A percentile compares a stretch with the other conserved stretches of the same genome.
These are phyloP conservation scores for Diplodus puntazzo DNA, from an alignment of 2,797 vertebrate genomes.

Conservation along the genomic window DNA sequence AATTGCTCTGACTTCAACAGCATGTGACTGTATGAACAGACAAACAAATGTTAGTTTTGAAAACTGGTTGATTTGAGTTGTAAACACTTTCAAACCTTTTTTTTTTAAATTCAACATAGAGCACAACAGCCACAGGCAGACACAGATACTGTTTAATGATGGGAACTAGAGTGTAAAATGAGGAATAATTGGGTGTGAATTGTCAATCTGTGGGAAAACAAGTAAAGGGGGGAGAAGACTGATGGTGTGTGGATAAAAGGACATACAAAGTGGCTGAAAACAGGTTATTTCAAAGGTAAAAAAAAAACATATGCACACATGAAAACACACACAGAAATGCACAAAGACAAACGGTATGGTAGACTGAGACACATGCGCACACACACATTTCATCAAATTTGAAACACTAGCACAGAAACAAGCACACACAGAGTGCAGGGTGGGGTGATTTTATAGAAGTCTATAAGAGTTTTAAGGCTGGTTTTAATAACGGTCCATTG, in stretches of 20 bases:
- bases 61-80: background rate
- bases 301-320: background rate
- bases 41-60: too few relatives aligned
- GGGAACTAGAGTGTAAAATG: background rate
- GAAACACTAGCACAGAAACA: constrained; percentile 6
- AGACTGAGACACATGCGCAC: background rate
- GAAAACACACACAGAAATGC: background rate
- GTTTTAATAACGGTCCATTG: constrained; percentile 65
- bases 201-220: background rate
- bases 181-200: background rate
- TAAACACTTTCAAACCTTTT: background rate
- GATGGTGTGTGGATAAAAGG: background rate
- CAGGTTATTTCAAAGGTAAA: background rate
- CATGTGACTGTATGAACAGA: background rate
- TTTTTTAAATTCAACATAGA: background rate
- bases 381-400: background rate
- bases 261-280: background rate
- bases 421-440: constrained; percentile 26
- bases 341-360: background rate
- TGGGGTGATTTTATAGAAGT: constrained; percentile 58
- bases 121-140: background rate
- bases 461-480: constrained; percentile 53
- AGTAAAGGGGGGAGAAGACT: background rate
- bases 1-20: background rate
- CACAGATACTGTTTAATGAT: background rate